phyloP scores from a whole-genome alignment of 2,888 invertebrate species.

The Teleogryllus oceanicus region DNA sequence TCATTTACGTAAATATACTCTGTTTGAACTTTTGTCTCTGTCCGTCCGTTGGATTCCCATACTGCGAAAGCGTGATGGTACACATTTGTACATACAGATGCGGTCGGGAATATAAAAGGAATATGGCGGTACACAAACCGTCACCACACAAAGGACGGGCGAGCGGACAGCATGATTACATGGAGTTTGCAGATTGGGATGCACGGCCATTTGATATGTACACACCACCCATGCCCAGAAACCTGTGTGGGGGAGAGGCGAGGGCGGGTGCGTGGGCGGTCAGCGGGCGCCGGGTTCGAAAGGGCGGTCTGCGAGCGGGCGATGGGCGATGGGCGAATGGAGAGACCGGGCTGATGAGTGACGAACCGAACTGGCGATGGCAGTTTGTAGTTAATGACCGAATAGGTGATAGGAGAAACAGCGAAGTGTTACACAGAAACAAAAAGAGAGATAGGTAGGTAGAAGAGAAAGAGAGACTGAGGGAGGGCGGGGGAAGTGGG shows the following conservation, averaged over 20 bases:
- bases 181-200: background rate
- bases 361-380: background rate
- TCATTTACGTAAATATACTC: background rate
- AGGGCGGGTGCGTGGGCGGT: background rate
- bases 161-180: conserved; percentile 6
- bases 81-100: conserved; percentile 18
- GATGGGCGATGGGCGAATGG: too few relatives aligned
- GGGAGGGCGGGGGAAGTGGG: too few relatives aligned
- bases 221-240: background rate
- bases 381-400: background rate
- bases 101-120: conserved; percentile 7
- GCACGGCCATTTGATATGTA: conserved; percentile 18
- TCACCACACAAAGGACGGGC: conserved; percentile 18
- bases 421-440: background rate
- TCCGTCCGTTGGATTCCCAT: background rate
- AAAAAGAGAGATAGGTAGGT: background rate
- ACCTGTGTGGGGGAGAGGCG: background rate
- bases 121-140: conserved; percentile 18
- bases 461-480: background rate
- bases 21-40: background rate
- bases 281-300: too few relatives aligned
- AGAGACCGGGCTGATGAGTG: background rate
- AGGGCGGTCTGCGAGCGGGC: too few relatives aligned
- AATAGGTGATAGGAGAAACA: background rate
- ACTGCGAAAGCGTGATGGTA: background rate